These are phyloP conservation scores for Drosophila sp. DNA, from an alignment of 1,140 invertebrate genomes.

Conservation along the genomic window DNA sequence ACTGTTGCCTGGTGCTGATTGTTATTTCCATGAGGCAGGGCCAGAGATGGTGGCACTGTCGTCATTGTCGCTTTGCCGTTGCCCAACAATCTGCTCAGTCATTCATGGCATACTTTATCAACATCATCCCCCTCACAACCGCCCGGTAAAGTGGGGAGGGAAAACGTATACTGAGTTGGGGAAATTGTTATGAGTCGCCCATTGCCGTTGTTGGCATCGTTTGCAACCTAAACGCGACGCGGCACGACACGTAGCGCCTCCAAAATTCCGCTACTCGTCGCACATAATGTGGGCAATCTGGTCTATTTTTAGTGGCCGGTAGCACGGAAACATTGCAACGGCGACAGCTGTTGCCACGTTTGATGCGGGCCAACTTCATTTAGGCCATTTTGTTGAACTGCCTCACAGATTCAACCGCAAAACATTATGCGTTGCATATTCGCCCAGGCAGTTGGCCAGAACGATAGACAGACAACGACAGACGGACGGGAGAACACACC, in stretches of 20 bases:
- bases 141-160: too few species aligned
- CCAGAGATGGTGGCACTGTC: constrained; percentile 41
- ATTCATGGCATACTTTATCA: constrained; percentile 82
- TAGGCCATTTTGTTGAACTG: constrained; percentile 28
- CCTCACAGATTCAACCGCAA: constrained; percentile 35
- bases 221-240: constrained; percentile 34
- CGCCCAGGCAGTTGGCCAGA: not conserved
- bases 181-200: constrained; percentile 67
- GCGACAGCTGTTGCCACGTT: constrained; percentile 40
- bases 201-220: constrained; percentile 26
- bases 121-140: constrained; percentile 6
- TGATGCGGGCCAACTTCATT: constrained; percentile 42
- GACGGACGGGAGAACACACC: constrained; percentile 36
- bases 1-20: constrained; percentile 50
- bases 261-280: constrained; percentile 56
- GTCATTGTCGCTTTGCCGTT: constrained; percentile 43
- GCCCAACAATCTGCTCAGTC: constrained; percentile 71
- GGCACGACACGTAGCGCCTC: constrained; percentile 32
- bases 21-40: constrained; percentile 58
- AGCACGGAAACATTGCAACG: constrained; percentile 45
- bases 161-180: too few species aligned
- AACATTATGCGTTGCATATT: constrained; percentile 22
- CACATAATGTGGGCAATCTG: constrained; percentile 79
- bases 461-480: too few species aligned
- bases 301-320: constrained; percentile 71